Conservation (phyloP, 2,797 vertebrate species). For the Sebastes diploproa region DNA sequence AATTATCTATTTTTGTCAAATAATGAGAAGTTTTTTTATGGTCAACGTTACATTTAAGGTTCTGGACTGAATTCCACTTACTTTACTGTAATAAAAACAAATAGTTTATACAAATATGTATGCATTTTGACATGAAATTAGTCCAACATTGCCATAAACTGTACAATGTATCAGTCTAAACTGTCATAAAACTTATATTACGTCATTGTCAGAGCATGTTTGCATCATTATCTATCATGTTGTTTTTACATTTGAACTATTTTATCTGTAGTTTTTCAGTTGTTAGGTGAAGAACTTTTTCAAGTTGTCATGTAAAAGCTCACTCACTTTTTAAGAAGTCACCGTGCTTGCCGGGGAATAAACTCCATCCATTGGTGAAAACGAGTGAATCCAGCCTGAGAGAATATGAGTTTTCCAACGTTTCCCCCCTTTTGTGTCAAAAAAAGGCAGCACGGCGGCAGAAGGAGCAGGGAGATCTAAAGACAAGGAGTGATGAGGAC, state of each 20-base stretch:
- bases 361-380: slow-evolving; percentile 93
- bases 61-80: background rate
- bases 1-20: background rate
- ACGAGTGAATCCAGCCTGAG: slow-evolving; percentile 91
- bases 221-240: background rate
- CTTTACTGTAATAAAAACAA: background rate
- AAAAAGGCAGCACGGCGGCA: background rate
- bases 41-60: background rate
- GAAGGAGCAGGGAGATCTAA: slow-evolving; percentile 13
- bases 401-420: slow-evolving; percentile 34
- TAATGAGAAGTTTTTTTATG: background rate
- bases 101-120: background rate
- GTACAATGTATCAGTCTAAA: background rate
- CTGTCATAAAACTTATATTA: background rate
- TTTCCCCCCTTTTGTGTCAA: background rate
- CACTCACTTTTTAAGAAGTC: slow-evolving; percentile 93
- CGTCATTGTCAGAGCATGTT: background rate
- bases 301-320: background rate
- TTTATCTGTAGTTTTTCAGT: background rate
- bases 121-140: background rate
- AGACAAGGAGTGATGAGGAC: slow-evolving; percentile 46
- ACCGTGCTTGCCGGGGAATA: slow-evolving; percentile 84
- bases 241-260: background rate
- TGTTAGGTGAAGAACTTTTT: background rate
- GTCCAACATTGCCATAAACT: background rate